A percentile compares a stretch with the other conserved stretches of the same genome.
Evolutionary conservation across 2,797 vertebrate species (phyloP).

Genomic region (Enteromius mattozi): DNA sequence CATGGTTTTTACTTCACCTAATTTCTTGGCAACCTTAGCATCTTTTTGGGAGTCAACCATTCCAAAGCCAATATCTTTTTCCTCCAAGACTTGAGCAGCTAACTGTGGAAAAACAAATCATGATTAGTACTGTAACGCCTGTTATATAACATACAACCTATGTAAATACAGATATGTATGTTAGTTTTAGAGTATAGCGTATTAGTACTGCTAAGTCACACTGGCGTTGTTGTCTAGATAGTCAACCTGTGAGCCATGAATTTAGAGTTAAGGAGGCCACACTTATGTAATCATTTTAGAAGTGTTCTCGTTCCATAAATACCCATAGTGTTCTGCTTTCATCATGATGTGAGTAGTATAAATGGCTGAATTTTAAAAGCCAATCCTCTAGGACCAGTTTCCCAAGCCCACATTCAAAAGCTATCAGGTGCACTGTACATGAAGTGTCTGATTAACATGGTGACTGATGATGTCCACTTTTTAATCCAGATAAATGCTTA

Average conservation of each 20-base stretch:
- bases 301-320: slow-evolving; percentile 34
- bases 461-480: neutral
- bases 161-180: neutral
- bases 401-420: neutral
- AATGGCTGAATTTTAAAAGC: slow-evolving; percentile 1
- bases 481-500: slow-evolving; percentile 13
- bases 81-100: slow-evolving; percentile 92
- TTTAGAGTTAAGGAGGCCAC: neutral
- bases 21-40: slow-evolving; percentile 92
- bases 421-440: slow-evolving; percentile 1
- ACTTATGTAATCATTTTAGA: slow-evolving; percentile 10
- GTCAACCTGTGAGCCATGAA: slow-evolving; percentile 1
- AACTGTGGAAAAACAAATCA: slow-evolving; percentile 77
- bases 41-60: slow-evolving; percentile 94
- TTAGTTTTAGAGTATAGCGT: neutral
- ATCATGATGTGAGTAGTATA: neutral
- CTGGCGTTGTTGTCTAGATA: slow-evolving; percentile 10
- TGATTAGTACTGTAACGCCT: neutral
- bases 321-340: slow-evolving; percentile 23
- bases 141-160: neutral
- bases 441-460: neutral
- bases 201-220: neutral
- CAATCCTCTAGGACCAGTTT: neutral
- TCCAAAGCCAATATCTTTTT: slow-evolving; percentile 91
- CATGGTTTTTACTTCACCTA: slow-evolving; percentile 77